A percentile compares a stretch with the other conserved stretches of the same genome.
phyloP scores from a whole-genome alignment of 2,888 invertebrate species.

The Geotrupes spiniger region DNA sequence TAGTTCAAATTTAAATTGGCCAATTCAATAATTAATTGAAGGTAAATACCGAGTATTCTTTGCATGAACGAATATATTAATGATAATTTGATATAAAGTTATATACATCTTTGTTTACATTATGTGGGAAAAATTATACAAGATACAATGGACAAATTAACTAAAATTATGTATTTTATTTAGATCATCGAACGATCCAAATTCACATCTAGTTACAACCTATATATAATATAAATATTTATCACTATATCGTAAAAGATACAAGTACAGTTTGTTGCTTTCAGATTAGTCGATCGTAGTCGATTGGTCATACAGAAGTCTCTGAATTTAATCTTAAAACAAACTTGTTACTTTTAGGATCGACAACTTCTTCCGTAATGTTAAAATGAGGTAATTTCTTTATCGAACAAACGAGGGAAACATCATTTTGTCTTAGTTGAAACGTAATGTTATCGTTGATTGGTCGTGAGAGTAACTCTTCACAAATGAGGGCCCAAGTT shows the following conservation, averaged over 20 bases:
- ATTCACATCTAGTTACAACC: neutral
- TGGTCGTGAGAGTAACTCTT: conserved; percentile 84
- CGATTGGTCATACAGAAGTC: conserved; percentile 83
- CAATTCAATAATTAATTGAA: no score
- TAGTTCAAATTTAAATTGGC: no score
- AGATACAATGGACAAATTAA: conserved; percentile 7
- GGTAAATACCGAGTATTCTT: neutral
- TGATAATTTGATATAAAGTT: neutral
- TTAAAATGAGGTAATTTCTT: conserved; percentile 89
- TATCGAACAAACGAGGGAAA: conserved; percentile 85
- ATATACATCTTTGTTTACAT: conserved; percentile 4
- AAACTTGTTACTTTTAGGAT: conserved; percentile 95
- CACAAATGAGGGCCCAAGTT: conserved; percentile 95
- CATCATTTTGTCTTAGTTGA: conserved; percentile 89
- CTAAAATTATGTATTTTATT: conserved; percentile 12
- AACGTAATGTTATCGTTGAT: conserved; percentile 82
- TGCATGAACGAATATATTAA: neutral
- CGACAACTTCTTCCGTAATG: conserved; percentile 92
- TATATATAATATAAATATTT: conserved; percentile 7
- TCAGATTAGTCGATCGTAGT: conserved; percentile 48
- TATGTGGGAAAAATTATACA: conserved; percentile 3
- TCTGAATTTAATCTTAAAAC: conserved; percentile 91
- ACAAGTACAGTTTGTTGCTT: conserved; percentile 6
- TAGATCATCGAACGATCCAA: neutral
- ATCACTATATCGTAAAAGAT: neutral